Conservation (phyloP, 2,888 invertebrate genomes). For the Polyploca ridens region DNA sequence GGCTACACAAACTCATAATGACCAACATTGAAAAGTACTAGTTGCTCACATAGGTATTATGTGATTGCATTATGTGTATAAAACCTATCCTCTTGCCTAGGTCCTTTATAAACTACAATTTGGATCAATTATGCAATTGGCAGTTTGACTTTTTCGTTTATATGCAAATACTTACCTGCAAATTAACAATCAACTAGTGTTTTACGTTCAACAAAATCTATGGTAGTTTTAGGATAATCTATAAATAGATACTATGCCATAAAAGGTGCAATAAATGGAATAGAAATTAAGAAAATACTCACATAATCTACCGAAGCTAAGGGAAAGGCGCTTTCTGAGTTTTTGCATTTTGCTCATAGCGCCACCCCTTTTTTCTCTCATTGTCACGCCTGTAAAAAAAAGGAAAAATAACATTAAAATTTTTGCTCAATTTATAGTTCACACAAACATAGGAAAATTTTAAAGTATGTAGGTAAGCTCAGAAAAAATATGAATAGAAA, state of each 20-base stretch:
- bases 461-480: too few relatives aligned
- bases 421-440: background rate
- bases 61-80: too few relatives aligned
- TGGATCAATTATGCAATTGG: background rate
- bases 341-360: constrained; percentile 97
- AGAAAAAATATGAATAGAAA: too few relatives aligned
- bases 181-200: too few relatives aligned
- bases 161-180: too few relatives aligned
- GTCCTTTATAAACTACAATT: constrained; percentile 12
- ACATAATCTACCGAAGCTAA: constrained; percentile 98
- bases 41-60: too few relatives aligned
- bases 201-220: too few relatives aligned
- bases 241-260: too few relatives aligned
- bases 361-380: constrained; percentile 96
- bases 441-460: too few relatives aligned
- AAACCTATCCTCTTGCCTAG: too few relatives aligned
- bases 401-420: constrained; percentile 44
- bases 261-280: background rate
- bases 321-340: constrained; percentile 96
- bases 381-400: constrained; percentile 90
- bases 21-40: background rate
- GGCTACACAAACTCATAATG: background rate
- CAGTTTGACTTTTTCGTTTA: too few relatives aligned
- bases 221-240: too few relatives aligned
- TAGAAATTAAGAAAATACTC: constrained; percentile 83